Evolutionary conservation across 2,113 vertebrate species (phyloP).

Genomic region (Antigone vipio): DNA sequence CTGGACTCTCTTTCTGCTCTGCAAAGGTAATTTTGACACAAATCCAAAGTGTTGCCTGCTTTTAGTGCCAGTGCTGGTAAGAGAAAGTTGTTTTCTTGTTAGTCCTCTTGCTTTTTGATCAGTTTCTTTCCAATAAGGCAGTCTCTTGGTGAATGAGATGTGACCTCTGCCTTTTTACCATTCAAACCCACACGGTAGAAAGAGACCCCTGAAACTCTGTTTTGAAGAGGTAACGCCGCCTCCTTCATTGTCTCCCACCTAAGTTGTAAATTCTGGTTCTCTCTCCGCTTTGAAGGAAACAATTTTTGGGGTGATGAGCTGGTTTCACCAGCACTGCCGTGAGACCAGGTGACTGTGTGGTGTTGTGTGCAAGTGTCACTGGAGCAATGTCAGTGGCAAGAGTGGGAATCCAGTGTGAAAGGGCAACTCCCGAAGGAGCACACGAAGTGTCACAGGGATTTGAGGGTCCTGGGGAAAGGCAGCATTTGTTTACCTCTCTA

Average conservation of each 20-base stretch:
- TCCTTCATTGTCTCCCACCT: not conserved
- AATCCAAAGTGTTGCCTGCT: not conserved
- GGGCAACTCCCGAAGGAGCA: not conserved
- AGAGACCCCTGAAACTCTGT: not conserved
- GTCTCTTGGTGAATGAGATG: not conserved
- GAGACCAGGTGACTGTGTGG: not conserved
- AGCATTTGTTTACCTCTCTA: not conserved
- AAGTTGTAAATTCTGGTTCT: not conserved
- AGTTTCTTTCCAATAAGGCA: not conserved
- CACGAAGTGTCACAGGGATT: not conserved
- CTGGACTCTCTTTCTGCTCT: not conserved
- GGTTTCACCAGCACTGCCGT: not conserved
- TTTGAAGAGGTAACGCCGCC: not conserved
- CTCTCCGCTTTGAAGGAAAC: not conserved
- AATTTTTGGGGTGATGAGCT: not conserved
- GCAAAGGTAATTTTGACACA: not conserved
- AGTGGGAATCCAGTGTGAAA: not conserved
- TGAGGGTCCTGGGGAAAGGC: not conserved
- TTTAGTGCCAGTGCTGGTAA: not conserved
- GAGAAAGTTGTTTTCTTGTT: not conserved
- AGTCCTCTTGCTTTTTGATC: not conserved
- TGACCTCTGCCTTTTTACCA: not conserved
- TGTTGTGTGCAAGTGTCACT: not conserved
- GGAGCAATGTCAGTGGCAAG: not conserved
- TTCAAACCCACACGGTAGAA: not conserved